Evolutionary conservation across 2,113 vertebrate genomes (phyloP).

Genomic region (Esox niger): DNA sequence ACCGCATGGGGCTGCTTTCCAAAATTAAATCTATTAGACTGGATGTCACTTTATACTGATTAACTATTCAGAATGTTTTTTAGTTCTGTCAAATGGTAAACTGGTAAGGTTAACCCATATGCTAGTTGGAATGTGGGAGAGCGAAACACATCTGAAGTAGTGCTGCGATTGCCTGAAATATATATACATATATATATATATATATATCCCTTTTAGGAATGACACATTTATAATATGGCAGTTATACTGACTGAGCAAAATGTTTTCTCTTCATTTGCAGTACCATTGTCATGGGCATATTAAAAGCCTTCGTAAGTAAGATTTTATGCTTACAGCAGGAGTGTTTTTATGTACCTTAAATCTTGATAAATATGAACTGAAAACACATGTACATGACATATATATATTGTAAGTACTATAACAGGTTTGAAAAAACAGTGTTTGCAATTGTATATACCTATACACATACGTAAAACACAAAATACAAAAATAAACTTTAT

Average conservation of each 20-base stretch:
- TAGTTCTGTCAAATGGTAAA: no score
- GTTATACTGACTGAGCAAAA: slow-evolving; percentile 29
- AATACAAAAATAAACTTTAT: slow-evolving; percentile 74
- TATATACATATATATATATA: background rate
- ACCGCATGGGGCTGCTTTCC: background rate
- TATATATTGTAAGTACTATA: slow-evolving; percentile 22
- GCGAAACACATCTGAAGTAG: background rate
- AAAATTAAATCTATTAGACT: background rate
- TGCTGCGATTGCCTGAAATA: background rate
- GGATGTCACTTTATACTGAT: background rate
- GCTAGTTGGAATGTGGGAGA: slow-evolving; percentile 19
- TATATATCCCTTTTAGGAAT: slow-evolving; percentile 1
- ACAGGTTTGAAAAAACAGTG: slow-evolving; percentile 28
- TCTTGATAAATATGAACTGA: background rate
- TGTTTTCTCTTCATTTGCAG: slow-evolving; percentile 5
- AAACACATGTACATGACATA: slow-evolving; percentile 1
- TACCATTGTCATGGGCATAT: slow-evolving; percentile 18
- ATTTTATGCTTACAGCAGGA: background rate
- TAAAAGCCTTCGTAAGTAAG: background rate
- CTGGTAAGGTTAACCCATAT: slow-evolving; percentile 1
- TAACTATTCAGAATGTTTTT: no score
- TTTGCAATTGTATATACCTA: slow-evolving; percentile 16
- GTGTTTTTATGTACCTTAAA: slow-evolving; percentile 1
- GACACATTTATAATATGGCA: slow-evolving; percentile 8
- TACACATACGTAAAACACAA: slow-evolving; percentile 48